Conservation (phyloP, 1,140 invertebrate species). For the Tetramorium alpestre region DNA sequence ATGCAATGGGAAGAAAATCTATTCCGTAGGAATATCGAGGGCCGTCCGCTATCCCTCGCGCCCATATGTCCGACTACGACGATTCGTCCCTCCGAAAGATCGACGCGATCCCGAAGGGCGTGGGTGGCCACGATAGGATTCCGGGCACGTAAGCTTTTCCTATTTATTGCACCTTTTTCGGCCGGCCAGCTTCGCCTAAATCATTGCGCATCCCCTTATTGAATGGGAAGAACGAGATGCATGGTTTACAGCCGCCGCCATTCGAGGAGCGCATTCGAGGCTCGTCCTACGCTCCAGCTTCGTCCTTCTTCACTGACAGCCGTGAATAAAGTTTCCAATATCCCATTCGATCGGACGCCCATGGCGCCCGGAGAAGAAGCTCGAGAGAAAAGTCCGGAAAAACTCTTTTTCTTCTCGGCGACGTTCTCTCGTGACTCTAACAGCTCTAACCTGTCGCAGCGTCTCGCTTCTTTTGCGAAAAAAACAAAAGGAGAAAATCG, state of each 20-base stretch:
- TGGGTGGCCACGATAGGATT: constrained; percentile 69
- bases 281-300: constrained; percentile 14
- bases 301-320: constrained; percentile 52
- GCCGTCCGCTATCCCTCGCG: constrained; percentile 15
- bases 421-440: constrained; percentile 6
- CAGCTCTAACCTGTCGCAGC: constrained; percentile 29
- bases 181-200: constrained; percentile 77
- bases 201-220: constrained; percentile 82
- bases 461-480: not conserved
- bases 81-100: constrained; percentile 71
- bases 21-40: constrained; percentile 63
- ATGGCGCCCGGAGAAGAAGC: not conserved
- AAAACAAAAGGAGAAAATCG: not conserved
- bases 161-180: constrained; percentile 81
- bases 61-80: constrained; percentile 26
- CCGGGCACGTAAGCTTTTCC: constrained; percentile 79
- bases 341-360: constrained; percentile 62
- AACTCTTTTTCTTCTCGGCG: constrained; percentile 28
- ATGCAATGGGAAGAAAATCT: constrained; percentile 63
- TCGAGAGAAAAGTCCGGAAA: constrained; percentile 32
- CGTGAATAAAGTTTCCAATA: constrained; percentile 77
- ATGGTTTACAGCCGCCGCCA: constrained; percentile 77
- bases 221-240: constrained; percentile 76
- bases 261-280: constrained; percentile 39
- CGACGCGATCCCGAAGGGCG: constrained; percentile 60